Conservation (phyloP, 2,888 invertebrate species). For the Euclidia mi region DNA sequence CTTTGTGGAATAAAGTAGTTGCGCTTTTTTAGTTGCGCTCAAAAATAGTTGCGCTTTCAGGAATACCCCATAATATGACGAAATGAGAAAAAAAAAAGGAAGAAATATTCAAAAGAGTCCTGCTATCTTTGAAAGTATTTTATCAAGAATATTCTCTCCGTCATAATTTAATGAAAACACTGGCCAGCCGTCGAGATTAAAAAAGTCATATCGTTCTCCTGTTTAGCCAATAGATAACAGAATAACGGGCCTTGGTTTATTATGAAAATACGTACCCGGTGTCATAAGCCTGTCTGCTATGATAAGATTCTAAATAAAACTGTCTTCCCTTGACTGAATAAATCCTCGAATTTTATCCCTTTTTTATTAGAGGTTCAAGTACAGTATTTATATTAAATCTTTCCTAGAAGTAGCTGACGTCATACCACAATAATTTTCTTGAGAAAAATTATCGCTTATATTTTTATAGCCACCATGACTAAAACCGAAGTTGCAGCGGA, state of each 20-base stretch:
- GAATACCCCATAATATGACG: no score
- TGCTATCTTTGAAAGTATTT: conserved; percentile 17
- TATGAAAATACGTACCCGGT: conserved; percentile 43
- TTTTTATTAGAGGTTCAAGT: conserved; percentile 49
- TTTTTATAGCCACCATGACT: conserved; percentile 2
- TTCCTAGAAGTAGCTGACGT: conserved; percentile 18
- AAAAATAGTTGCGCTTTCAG: no score
- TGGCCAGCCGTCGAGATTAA: conserved; percentile 39
- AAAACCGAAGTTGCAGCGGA: conserved; percentile 7
- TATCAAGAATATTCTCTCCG: conserved; percentile 26
- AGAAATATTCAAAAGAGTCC: conserved; percentile 3
- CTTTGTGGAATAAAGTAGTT: no score
- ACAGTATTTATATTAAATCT: conserved; percentile 48
- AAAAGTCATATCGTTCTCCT: conserved; percentile 48
- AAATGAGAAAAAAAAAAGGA: conserved; percentile 4
- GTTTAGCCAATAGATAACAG: conserved; percentile 47
- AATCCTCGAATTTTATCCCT: conserved; percentile 50
- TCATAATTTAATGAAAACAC: conserved; percentile 53
- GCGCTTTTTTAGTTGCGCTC: no score
- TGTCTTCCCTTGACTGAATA: conserved; percentile 31
- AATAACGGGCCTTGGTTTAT: conserved; percentile 34
- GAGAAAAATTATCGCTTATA: neutral
- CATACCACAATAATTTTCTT: conserved; percentile 13
- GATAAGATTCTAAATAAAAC: conserved; percentile 59
- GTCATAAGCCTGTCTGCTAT: conserved; percentile 51